Conservation (phyloP, 1,140 invertebrate species). For the Achroia grisella region DNA sequence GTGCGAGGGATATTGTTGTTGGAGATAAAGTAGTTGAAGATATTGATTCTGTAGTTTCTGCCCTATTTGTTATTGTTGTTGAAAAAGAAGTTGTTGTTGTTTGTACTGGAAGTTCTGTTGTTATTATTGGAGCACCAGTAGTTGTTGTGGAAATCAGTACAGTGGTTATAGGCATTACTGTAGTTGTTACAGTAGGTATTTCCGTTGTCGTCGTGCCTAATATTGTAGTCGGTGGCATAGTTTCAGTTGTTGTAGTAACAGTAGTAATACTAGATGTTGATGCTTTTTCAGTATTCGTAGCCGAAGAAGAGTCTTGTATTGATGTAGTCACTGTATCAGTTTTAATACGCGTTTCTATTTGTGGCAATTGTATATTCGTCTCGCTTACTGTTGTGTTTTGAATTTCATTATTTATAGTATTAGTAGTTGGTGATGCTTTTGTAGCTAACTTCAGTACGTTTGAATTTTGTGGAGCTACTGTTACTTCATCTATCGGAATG, state of each 20-base stretch:
- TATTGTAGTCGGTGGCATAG: constrained; percentile 5
- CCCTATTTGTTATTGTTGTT: constrained; percentile 9
- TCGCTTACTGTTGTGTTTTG: constrained; percentile 31
- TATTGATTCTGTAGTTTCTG: constrained; percentile 13
- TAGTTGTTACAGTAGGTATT: constrained; percentile 9
- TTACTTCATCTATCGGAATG: constrained; percentile 68
- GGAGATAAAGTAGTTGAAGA: constrained; percentile 8
- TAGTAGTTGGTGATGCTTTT: constrained; percentile 31
- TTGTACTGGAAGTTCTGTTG: not conserved
- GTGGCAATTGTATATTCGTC: constrained; percentile 33
- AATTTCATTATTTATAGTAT: constrained; percentile 21
- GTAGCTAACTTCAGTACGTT: constrained; percentile 64
- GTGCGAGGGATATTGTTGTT: constrained; percentile 13
- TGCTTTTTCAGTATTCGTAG: constrained; percentile 8
- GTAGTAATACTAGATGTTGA: not conserved
- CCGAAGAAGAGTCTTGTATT: not conserved
- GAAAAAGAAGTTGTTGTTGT: constrained; percentile 7
- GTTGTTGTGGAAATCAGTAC: constrained; percentile 11
- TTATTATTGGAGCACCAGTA: constrained; percentile 6
- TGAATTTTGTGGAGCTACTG: constrained; percentile 44
- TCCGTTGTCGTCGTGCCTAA: constrained; percentile 9
- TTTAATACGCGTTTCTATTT: constrained; percentile 37
- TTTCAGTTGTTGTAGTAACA: constrained; percentile 4
- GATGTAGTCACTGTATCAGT: constrained; percentile 31
- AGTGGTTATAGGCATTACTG: constrained; percentile 1